Evolutionary conservation across 2,888 invertebrate genomes (phyloP), one percentile per base, ranked within the genome.

Genomic region (Luffia ferchaultella): DNA sequence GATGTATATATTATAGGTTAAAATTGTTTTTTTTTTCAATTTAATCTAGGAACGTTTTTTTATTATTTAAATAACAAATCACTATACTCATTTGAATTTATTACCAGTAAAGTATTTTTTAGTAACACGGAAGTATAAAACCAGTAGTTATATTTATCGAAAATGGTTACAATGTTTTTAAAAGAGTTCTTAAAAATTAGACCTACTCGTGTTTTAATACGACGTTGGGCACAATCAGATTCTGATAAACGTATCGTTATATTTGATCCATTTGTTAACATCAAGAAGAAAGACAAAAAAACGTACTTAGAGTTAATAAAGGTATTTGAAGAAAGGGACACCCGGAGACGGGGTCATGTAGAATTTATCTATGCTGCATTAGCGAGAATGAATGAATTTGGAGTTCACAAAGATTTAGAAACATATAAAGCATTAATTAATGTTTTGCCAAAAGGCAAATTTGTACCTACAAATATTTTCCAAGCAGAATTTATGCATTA

Each of bases 331-430:
- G 85, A 85, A 20, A 85, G 87, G 43, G 90, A 90, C 58, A 85
- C 85, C 0, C 87, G 90, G 61, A 86, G 93, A 54, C 85, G 93
- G 53, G 96, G 96, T 44, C 95, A 97, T 70, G 95, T 96, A 0
- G 96, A 97, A 63, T 99, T 99, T 73, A 95, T 99, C 60, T 92
- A 94, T 67, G 89, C 93, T 0, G 97, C 97, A 0, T 72, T 98
- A 54, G 89, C 89, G 50, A 88, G 92, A 63, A 94, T 99, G 94
- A 88, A 93, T 57, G 91, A 92, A 51, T 98, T 93, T 73, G 93
- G 93, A 0, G 95, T 97, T 0, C 89, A 95, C 50, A 90, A 91
- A 66, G 97, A 96, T 68, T 63, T 95, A 16, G 92, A 93, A 62
- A 90, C 90, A 0, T 98, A 98, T 67, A 98, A 95, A 72, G 87